A percentile compares a stretch with the other conserved stretches of the same genome.
Evolutionary conservation across 2,797 vertebrate genomes (phyloP).

Genomic region (Schizothorax lantsangensis): DNA sequence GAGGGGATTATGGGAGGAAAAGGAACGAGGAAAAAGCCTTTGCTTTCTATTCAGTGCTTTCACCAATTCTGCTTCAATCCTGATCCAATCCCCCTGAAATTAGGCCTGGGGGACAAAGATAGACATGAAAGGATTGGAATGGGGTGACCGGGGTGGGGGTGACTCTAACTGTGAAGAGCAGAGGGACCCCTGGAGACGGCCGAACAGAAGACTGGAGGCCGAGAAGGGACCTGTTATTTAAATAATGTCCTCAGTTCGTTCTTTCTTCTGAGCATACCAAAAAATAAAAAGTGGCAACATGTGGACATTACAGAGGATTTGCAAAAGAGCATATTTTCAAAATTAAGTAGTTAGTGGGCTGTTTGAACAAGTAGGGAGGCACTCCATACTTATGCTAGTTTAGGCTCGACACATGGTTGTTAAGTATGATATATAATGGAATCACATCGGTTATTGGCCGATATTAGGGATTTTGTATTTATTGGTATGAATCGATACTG

Average conservation of each 20-base stretch:
- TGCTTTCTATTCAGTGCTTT: slow-evolving; percentile 64
- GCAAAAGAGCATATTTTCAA: not conserved
- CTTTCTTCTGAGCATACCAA: not conserved
- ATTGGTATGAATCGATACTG: not conserved
- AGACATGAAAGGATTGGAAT: slow-evolving; percentile 51
- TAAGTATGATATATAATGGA: not conserved
- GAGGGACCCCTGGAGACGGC: slow-evolving; percentile 13
- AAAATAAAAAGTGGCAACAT: slow-evolving; percentile 1
- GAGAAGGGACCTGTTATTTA: slow-evolving; percentile 31
- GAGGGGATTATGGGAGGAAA: slow-evolving; percentile 60
- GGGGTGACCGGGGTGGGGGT: slow-evolving; percentile 67
- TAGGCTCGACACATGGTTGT: not conserved
- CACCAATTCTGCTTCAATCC: slow-evolving; percentile 52
- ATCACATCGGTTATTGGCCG: not conserved
- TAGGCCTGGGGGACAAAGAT: slow-evolving; percentile 66
- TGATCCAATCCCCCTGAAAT: slow-evolving; percentile 58
- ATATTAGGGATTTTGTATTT: not conserved
- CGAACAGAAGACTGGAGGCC: slow-evolving; percentile 12
- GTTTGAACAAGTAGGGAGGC: not conserved
- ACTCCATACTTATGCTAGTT: not conserved
- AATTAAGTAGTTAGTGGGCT: not conserved
- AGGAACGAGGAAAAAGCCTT: slow-evolving; percentile 53
- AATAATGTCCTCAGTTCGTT: slow-evolving; percentile 26
- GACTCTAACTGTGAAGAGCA: slow-evolving; percentile 48
- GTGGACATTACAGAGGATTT: slow-evolving; percentile 5